A percentile compares a stretch with the other conserved stretches of the same genome.
phyloP scores from a whole-genome alignment of 2,888 invertebrate species.

The Nezara viridula region DNA sequence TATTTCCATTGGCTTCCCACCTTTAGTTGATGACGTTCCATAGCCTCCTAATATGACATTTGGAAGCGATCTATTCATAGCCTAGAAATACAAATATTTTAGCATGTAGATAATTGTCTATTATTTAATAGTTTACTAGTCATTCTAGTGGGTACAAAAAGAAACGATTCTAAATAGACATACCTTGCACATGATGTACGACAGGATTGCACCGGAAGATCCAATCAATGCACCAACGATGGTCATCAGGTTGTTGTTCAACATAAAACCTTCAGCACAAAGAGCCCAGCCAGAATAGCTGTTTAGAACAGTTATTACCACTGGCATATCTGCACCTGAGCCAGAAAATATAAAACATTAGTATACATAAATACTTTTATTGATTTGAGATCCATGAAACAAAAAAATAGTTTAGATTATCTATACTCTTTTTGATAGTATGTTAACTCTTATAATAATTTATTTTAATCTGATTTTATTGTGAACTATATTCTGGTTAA shows the following conservation, averaged over 20 bases:
- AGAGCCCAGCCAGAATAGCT: constrained; percentile 95
- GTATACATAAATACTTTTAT: background rate
- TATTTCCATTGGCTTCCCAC: constrained; percentile 83
- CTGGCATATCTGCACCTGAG: constrained; percentile 92
- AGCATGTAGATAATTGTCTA: background rate
- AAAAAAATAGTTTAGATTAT: too few species aligned
- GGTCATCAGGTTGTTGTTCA: constrained; percentile 93
- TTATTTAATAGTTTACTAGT: background rate
- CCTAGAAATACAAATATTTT: constrained; percentile 69
- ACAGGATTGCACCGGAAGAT: constrained; percentile 91
- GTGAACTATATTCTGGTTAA: too few species aligned
- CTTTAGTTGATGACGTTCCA: constrained; percentile 81
- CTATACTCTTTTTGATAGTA: too few species aligned
- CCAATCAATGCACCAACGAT: constrained; percentile 92
- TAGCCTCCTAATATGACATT: constrained; percentile 92
- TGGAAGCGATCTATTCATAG: constrained; percentile 86
- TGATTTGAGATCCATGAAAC: too few species aligned
- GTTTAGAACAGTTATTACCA: constrained; percentile 92
- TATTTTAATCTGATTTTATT: too few species aligned
- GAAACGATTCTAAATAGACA: constrained; percentile 46
- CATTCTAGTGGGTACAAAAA: background rate
- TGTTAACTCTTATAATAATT: too few species aligned
- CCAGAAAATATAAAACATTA: constrained; percentile 44
- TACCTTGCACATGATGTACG: constrained; percentile 95
- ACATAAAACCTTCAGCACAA: constrained; percentile 94